Base-by-base conservation (phyloP, 2,797 vertebrate species). In the Pteronotus mesoamericanus region DNA sequence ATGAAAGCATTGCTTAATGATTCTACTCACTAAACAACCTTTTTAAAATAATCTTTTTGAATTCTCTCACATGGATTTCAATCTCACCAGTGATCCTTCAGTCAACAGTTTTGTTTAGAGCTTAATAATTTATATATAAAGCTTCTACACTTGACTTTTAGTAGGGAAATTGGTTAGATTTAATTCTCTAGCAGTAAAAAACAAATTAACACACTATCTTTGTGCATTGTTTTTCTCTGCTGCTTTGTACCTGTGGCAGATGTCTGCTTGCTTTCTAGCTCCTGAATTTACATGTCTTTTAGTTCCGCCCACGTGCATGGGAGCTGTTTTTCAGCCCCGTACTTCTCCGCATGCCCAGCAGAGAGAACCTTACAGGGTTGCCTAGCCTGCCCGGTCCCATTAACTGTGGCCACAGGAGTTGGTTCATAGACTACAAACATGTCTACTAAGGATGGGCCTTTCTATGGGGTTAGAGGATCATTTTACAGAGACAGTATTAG, bases 401-500 rank as follows among this genome's bases (percentile, higher is more conserved):
- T 18, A 61, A 9, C 55, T 93, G 32, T 93, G 46, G 89, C 48
- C 15, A 21, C 14, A 95, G 64, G 44, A 46, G 29, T 75, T 26
- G 22, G 4, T 91, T 94, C 71, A 82, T 22, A 79, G 46, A 66
- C 29, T 86, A 55, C 21, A 91, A 39, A 93, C 66, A 22, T 74
- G 55, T 46, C 19, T 91, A 57, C 37, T 57, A 59, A 89, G 21
- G 46, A 32, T 78, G 18, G 39, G 53, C 34, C 44, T 95, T 91
- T 87, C 55, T 96, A 2, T 86, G 89, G 9, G 74, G 86, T 22
- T 92, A 57, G 88, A 89, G 51, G 51, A 64, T 90, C 83, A 69
- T 68, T 92, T 96, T 85, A 68, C 10, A 59, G 84, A 91, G 42
- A 89, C 75, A 18, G 46, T 90, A 75, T 66, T 96, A 12, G 15